Evolutionary conservation across 2,888 invertebrate species (phyloP).

Genomic region (Chironomus riparius): DNA sequence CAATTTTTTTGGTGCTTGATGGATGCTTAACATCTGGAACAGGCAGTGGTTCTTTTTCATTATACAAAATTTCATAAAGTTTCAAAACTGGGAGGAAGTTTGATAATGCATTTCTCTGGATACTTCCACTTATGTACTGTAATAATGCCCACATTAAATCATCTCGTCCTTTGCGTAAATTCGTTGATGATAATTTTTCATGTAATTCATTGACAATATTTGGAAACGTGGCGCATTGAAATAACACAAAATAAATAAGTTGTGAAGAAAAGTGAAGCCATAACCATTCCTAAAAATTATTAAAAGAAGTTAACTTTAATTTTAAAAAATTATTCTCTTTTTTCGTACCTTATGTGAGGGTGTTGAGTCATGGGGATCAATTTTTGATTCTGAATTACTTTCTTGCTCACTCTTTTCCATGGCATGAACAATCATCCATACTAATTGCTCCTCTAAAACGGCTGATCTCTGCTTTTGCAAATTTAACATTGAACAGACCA

Average conservation of each 20-base stretch:
- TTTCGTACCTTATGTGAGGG: constrained; percentile 34
- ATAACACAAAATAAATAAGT: constrained; percentile 87
- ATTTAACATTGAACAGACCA: constrained; percentile 91
- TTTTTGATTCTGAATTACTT: constrained; percentile 47
- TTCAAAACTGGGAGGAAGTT: constrained; percentile 85
- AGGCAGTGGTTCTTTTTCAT: constrained; percentile 80
- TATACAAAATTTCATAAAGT: constrained; percentile 84
- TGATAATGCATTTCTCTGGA: constrained; percentile 81
- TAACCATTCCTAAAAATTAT: constrained; percentile 54
- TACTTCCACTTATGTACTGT: constrained; percentile 95
- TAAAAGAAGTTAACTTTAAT: constrained; percentile 30
- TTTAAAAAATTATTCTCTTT: constrained; percentile 29
- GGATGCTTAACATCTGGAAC: constrained; percentile 84
- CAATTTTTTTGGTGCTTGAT: constrained; percentile 65
- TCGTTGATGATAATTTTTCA: constrained; percentile 68
- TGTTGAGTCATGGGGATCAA: constrained; percentile 43
- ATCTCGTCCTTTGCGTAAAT: constrained; percentile 82
- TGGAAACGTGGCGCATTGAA: constrained; percentile 88
- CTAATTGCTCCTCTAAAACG: constrained; percentile 85
- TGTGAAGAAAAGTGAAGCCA: constrained; percentile 93
- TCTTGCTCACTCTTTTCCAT: constrained; percentile 82
- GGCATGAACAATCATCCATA: constrained; percentile 80
- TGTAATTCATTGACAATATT: constrained; percentile 85
- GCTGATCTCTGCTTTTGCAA: constrained; percentile 87
- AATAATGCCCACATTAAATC: constrained; percentile 98